Evolutionary conservation across 2,888 invertebrate genomes (phyloP), one percentile per base, ranked within the genome.

Genomic region (Plutella xylostella): DNA sequence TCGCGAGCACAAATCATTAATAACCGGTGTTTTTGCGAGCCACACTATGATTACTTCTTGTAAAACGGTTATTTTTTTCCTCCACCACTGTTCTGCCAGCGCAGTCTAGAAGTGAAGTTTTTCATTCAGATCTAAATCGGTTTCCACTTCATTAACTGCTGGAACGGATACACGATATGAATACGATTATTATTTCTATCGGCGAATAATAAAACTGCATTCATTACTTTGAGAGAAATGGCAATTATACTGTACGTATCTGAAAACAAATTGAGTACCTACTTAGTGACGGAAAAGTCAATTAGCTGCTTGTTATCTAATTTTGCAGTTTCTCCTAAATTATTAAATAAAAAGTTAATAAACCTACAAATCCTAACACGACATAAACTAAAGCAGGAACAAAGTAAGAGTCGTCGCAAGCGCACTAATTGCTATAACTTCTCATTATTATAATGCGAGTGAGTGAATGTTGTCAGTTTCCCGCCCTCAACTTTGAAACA

Each of bases 401-500:
- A 28, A 28, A 37, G 37, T 20, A 37, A 18, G 20, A 31, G 19
- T 20, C 31, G 31, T 19, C 33, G 20, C 5, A 9, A 38, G 20
- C 11, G 12, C 17, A 12, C 15, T 20, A 31, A 76, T 71, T 75
- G 75, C 75, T 77, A 77, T 71, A 66, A 67, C 70, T 77, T 75
- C 78, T 72, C 75, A 71, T 72, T 75, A 72, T 64, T 72, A 73
- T 73, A 79, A 78, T 80, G 79, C 74, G 72, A 74, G 70, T 72
- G 70, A 75, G 78, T 77, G 76, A 80, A 74, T 65, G 75, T 64
- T 65, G 76, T 63, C 65, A 62, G 71, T 72, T 76, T 75, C 78
- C 78, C 76, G 71, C 63, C n/a, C n/a, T n/a, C n/a, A n/a, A n/a
- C n/a, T n/a, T n/a, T n/a, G 63, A 66, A 79, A 80, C 82, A 82